Base-by-base conservation (phyloP, 2,113 vertebrate genomes). In the Pseudorasbora parva region DNA sequence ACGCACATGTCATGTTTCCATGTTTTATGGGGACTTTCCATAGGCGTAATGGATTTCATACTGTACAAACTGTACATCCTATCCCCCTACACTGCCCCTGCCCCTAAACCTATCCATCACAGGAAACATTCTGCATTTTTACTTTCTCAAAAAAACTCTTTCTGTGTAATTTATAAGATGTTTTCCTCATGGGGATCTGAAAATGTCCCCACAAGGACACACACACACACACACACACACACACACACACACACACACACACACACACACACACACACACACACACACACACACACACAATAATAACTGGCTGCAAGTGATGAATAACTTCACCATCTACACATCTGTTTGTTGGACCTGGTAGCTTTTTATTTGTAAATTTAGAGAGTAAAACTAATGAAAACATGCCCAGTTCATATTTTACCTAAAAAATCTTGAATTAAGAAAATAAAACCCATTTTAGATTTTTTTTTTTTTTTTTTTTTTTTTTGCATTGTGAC, bases 201-300 rank as follows among this genome's bases (percentile, higher is more conserved):
- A n/a, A n/a, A n/a, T n/a, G n/a, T n/a, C n/a, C n/a, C n/a, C n/a
- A n/a, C n/a, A n/a, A n/a, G n/a, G n/a, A n/a, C 62, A 56, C 73
- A 69, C 19, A 41, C 1, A 37, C 3, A 21, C 75, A 78, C 51
- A 47, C 74, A 14, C 83, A 84, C 76, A 73, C 51, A 72, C 27
- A 59, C 30, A 82, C 41, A 64, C 51, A 72, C 66, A 47, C 45
- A 47, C 82, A 78, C 37, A 78, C 41, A 60, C 10, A 64, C 41
- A 51, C n/a, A 57, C 56, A 64, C 56, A 33, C 82, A 78, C 49
- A 78, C 33, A 59, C 8, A 62, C 37, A 49, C 21, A 57, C 56
- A 30, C 30, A 30, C 30, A 64, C 56, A 33, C 33, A 37, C 33
- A 37, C 17, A 33, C 21, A 49, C 56, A 64, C 56, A 33, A 71